phyloP scores from a whole-genome alignment of 2,888 invertebrate genomes.

The Volucella zonaria region DNA sequence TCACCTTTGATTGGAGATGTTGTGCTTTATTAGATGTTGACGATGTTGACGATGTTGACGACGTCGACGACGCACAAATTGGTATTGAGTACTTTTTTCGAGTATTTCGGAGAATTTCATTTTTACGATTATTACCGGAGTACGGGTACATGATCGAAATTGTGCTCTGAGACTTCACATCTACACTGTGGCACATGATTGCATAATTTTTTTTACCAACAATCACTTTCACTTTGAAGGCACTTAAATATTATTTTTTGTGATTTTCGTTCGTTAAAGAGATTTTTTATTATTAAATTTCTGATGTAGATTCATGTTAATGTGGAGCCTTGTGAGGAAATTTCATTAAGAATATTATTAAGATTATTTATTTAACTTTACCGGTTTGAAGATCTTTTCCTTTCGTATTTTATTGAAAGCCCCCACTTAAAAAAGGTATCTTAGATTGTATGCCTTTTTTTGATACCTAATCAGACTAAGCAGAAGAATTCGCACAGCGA shows the following conservation, averaged over 20 bases:
- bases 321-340: no score
- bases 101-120: conserved; percentile 39
- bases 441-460: no score
- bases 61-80: no score
- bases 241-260: not conserved
- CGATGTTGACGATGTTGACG: no score
- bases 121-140: conserved; percentile 1
- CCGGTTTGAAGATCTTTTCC: no score
- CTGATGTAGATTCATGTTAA: no score
- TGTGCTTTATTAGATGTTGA: conserved; percentile 7
- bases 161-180: conserved; percentile 39
- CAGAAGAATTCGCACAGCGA: no score
- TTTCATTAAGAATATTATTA: no score
- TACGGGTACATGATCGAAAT: conserved; percentile 20
- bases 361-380: no score
- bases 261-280: conserved; percentile 1
- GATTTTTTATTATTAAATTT: not conserved
- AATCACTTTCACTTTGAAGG: not conserved
- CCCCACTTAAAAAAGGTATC: no score
- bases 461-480: no score
- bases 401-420: no score
- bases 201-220: conserved; percentile 34
- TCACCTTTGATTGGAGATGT: conserved; percentile 41
- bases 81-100: conserved; percentile 20
- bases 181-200: conserved; percentile 46